Base-by-base conservation (phyloP, 2,888 invertebrate species). In the Melipona bicolor region DNA sequence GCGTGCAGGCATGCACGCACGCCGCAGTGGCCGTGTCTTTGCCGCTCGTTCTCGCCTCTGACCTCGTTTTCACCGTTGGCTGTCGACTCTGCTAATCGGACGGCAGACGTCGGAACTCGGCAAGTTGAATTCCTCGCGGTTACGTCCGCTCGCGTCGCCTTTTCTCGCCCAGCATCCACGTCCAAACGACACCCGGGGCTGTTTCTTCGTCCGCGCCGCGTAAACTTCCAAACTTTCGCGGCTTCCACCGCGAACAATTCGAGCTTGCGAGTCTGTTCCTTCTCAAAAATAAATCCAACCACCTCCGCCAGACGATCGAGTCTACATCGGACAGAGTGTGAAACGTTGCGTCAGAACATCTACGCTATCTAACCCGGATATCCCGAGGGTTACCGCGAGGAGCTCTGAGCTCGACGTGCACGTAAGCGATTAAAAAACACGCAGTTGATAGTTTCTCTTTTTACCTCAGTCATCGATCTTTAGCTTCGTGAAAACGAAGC, bases 11-110 rank as follows among this genome's bases (percentile, higher is more conserved):
- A 15, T 62, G 56, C 54, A 21, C 9, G 69, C 69, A 19, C 2
- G 49, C 59, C 36, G 43, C 43, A 69, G 61, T 59, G 67, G 82
- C 74, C 74, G 81, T 32, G 32, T 84, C 84, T 81, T 84, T 77
- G 76, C 77, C 75, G 72, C 70, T 79, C 80, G 77, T 74, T 87
- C 86, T 84, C 84, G 78, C 76, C 87, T 87, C 87, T 87, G 87
- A 87, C 87, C 87, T 67, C 87, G 80, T 87, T 87, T 86, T 80
- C 87, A 79, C 62, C 74, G 75, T 59, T 27, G 59, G 79, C 81
- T 56, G 77, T 73, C 72, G 77, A 59, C 73, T 68, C 79, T 67
- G 43, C 79, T 86, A 86, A 86, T 84, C 86, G 84, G 72, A 79
- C 68, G 79, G 77, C 79, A 83, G 85, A 85, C 83, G 83, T 78